Conservation (phyloP, 2,113 vertebrate species). For the Lepus europaeus region DNA sequence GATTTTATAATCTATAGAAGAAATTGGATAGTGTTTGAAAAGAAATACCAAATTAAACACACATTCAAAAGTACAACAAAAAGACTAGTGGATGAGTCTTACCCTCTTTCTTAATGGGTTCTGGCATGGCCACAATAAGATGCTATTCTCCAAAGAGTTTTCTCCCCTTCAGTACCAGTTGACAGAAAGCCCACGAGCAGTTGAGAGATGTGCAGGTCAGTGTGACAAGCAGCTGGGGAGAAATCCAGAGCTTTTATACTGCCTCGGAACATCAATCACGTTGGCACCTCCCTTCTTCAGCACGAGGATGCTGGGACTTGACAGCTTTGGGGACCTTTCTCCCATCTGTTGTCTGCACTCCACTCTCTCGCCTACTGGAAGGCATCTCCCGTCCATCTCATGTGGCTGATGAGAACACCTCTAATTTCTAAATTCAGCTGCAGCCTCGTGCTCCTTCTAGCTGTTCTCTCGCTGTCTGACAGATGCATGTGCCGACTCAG, state of each 20-base stretch:
- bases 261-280: constrained; percentile 85
- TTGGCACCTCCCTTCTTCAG: constrained; percentile 88
- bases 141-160: constrained; percentile 85
- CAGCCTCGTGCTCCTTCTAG: constrained; percentile 60
- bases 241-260: constrained; percentile 88
- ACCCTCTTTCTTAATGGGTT: constrained; percentile 91
- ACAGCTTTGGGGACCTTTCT: constrained; percentile 88
- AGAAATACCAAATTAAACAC: neutral
- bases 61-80: constrained; percentile 42
- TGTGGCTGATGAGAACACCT: constrained; percentile 89
- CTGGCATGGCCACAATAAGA: constrained; percentile 87
- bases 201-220: constrained; percentile 84
- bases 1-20: neutral
- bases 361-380: constrained; percentile 89
- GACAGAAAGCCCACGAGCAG: constrained; percentile 85
- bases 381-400: constrained; percentile 90
- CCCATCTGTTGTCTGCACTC: constrained; percentile 90
- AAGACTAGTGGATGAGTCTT: constrained; percentile 67
- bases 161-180: constrained; percentile 77
- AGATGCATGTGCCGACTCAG: neutral
- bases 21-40: neutral
- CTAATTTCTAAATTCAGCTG: constrained; percentile 89
- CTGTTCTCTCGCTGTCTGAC: constrained; percentile 30
- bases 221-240: constrained; percentile 86
- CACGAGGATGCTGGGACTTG: constrained; percentile 88